Evolutionary conservation across 2,113 vertebrate genomes (phyloP).

Genomic region (Channa maculata): DNA sequence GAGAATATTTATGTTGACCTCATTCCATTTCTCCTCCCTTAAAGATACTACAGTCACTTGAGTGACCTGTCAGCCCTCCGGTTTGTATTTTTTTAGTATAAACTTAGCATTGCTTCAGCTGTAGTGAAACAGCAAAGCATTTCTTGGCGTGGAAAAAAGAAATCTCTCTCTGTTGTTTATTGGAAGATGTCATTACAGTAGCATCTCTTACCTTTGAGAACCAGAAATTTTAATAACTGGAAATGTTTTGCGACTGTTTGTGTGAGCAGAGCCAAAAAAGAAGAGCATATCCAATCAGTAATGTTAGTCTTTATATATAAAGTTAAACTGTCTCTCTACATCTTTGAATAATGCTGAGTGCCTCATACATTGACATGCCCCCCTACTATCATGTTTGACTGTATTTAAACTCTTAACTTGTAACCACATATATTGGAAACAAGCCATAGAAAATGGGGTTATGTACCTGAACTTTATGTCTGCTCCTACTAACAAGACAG

Average conservation of each 20-base stretch:
- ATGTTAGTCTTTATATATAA: constrained; percentile 48
- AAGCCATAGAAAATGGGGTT: constrained; percentile 80
- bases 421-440: constrained; percentile 71
- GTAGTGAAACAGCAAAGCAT: constrained; percentile 27
- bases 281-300: constrained; percentile 15
- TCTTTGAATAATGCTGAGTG: constrained; percentile 71
- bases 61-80: background rate
- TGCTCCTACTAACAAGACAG: constrained; percentile 43
- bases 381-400: constrained; percentile 33
- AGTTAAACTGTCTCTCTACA: constrained; percentile 42
- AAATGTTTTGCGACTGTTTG: constrained; percentile 41
- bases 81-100: constrained; percentile 29
- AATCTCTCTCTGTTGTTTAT: constrained; percentile 16
- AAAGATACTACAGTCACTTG: constrained; percentile 33
- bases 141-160: constrained; percentile 6
- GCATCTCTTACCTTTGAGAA: constrained; percentile 36
- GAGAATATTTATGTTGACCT: constrained; percentile 28
- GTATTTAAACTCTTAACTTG: constrained; percentile 54
- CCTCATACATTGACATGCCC: constrained; percentile 60
- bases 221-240: constrained; percentile 24
- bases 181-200: constrained; percentile 44
- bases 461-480: constrained; percentile 49
- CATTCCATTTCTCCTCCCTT: constrained; percentile 17
- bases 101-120: constrained; percentile 39
- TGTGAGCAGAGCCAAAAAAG: constrained; percentile 25